Evolutionary conservation across 1,140 invertebrate species (phyloP).

Genomic region (Drosophila ohnishii): DNA sequence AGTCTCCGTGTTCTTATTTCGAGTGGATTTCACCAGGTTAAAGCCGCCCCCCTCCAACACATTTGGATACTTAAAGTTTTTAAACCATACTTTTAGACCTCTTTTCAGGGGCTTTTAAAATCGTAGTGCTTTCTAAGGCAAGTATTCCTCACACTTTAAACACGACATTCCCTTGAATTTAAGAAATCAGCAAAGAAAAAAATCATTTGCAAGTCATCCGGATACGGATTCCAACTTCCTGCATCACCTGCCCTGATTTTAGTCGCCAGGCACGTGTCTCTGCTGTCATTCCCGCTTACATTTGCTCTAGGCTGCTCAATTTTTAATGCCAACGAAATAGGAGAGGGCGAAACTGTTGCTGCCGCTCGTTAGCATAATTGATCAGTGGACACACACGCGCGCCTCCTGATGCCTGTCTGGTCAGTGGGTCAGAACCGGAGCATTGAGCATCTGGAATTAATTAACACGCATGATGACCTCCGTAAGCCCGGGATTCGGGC

Average conservation of each 20-base stretch:
- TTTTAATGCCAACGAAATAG: slow-evolving; percentile 60
- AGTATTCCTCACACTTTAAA: neutral
- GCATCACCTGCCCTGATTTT: slow-evolving; percentile 27
- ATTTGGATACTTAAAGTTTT: neutral
- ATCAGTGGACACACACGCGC: slow-evolving; percentile 31
- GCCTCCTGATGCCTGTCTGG: neutral
- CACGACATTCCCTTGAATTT: neutral
- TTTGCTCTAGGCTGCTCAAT: slow-evolving; percentile 44
- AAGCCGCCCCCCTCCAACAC: too few species aligned
- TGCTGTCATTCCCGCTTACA: slow-evolving; percentile 13
- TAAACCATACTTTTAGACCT: neutral
- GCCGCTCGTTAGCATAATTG: slow-evolving; percentile 66
- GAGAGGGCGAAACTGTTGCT: slow-evolving; percentile 45
- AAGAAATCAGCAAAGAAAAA: neutral
- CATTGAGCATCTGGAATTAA: slow-evolving; percentile 53
- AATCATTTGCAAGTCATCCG: slow-evolving; percentile 16
- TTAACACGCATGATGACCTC: slow-evolving; percentile 51
- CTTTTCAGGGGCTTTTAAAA: neutral
- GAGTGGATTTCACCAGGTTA: too few species aligned
- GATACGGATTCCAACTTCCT: neutral
- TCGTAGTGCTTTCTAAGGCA: neutral
- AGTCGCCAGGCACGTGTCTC: slow-evolving; percentile 45
- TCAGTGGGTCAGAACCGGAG: slow-evolving; percentile 34
- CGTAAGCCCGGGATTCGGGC: neutral
- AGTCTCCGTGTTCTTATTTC: too few species aligned